Evolutionary conservation across 2,797 vertebrate genomes (phyloP), one percentile per base, ranked within the genome.

Genomic region (Gadopsis marmoratus): DNA sequence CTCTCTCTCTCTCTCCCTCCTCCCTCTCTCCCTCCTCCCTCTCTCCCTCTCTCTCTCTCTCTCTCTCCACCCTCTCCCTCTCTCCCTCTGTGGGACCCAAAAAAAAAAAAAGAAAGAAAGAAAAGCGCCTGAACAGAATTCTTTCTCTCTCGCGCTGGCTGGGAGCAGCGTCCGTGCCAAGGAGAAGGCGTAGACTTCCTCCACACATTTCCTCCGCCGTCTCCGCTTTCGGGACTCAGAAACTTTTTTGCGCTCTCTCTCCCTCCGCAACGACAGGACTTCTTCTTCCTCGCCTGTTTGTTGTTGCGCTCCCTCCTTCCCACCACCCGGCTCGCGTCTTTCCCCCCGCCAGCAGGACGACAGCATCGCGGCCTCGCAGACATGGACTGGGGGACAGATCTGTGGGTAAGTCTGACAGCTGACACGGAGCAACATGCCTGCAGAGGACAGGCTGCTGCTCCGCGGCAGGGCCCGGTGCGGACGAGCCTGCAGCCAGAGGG

Each of bases 351-450:
- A 26, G 26, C 26, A 26, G 26, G 1, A 26, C 26, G 26, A 26
- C 26, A 26, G 26, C 26, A 26, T 26, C 26, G 26, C 26, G 26
- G 26, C 26, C 26, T 26, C 26, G 26, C 26, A 62, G 83, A 86
- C 87, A 94, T 94, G 94, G 91, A 93, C 85, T 94, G 93, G 93
- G 94, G 94, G 45, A 86, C 92, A 0, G 90, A 93, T 51, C 90
- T 94, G 1, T 94, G 94, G 94, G 94, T 94, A 61, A 94, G 93
- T 92, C 37, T 92, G 86, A 91, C 93, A 91, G 91, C 87, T 93
- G 89, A 88, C 82, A 39, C 71, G 26, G 26, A 26, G 26, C 26
- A 26, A 26, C 26, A 26, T 26, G 26, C 26, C 26, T 26, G 26
- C 26, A 26, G 26, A 26, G 26, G 26, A 26, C 26, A 26, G 26